Evolutionary conservation across 2,888 invertebrate genomes (phyloP), one percentile per base, ranked within the genome.

Genomic region (Diadromus collaris): DNA sequence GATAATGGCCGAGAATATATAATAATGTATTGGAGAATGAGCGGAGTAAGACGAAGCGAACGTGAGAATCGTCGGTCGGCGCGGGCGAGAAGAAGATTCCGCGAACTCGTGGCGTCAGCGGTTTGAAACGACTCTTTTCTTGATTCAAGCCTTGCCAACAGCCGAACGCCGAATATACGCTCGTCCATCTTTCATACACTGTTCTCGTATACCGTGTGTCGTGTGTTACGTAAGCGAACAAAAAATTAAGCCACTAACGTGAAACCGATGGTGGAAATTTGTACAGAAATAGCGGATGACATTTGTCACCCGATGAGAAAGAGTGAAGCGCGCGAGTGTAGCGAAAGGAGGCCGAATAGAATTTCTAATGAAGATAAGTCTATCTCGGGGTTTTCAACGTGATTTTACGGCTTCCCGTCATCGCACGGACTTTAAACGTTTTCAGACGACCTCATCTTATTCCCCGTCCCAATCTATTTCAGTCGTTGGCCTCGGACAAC

Each of bases 1-100:
- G 74, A 75, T 75, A 78, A 78, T 78, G 70, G 74, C 19, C 54
- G 34, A n/a, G 70, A 19, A 61, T 54, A 70, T 78, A 78, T 71
- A 73, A 71, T 63, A 71, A 74, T 71, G 60, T 61, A 56, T 60
- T 38, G 48, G 44, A 41, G 58, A 69, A 58, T 58, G n/a, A 27
- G 54, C 19, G 21, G 44, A 44, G 32, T 41, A 69, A n/a, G 46
- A 21, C 16, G 24, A 54, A 56, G 44, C 16, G 4, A 44, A 32
- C 38, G 54, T 44, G 65, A 46, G 65, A 51, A 67, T 60, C 48
- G 5, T 41, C 46, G 21, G 58, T 41, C 65, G 65, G 32, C 73
- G n/a, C 27, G 21, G 16, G 21, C 16, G 27, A 67, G 48, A 60
- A n/a, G 46, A 65, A 58, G 58, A 60, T 58, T 46, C n/a, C 73